These are phyloP conservation scores for Nycticorax nycticorax DNA, from an alignment of 2,113 vertebrate genomes.

Conservation along the genomic window DNA sequence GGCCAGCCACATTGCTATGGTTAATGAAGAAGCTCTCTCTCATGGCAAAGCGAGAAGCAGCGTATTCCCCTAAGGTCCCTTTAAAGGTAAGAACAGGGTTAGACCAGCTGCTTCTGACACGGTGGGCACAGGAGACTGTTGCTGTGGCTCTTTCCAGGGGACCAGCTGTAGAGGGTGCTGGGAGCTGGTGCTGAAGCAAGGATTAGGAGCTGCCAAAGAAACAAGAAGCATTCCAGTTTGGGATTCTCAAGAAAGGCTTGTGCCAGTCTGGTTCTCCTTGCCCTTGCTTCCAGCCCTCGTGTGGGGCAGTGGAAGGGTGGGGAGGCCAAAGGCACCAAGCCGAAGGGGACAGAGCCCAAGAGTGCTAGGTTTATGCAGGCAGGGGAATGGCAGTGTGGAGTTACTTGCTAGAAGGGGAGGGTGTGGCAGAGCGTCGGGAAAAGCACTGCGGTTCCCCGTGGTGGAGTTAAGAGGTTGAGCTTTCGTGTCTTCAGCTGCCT, in stretches of 20 bases:
- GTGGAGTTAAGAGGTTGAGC: neutral
- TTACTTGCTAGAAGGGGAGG: neutral
- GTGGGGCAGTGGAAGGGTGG: neutral
- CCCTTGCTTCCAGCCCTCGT: neutral
- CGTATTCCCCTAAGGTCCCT: constrained; percentile 85
- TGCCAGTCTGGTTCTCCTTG: neutral
- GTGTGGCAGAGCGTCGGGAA: neutral
- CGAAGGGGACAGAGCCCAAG: neutral
- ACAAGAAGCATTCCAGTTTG: neutral
- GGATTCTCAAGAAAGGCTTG: neutral
- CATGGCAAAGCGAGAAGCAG: constrained; percentile 90
- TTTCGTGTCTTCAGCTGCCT: neutral
- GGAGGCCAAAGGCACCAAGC: neutral
- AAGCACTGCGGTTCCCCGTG: neutral
- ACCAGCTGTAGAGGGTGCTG: neutral
- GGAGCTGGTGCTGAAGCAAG: neutral
- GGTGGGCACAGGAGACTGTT: neutral
- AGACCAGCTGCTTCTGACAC: neutral
- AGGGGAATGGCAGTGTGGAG: neutral
- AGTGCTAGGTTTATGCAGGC: neutral
- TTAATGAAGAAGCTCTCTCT: constrained; percentile 88
- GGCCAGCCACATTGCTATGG: constrained; percentile 85
- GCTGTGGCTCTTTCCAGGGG: neutral
- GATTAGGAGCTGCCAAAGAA: neutral
- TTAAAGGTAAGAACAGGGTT: constrained; percentile 80